Evolutionary conservation across 1,140 invertebrate species (phyloP).

Genomic region (Drosophila ercepeae): DNA sequence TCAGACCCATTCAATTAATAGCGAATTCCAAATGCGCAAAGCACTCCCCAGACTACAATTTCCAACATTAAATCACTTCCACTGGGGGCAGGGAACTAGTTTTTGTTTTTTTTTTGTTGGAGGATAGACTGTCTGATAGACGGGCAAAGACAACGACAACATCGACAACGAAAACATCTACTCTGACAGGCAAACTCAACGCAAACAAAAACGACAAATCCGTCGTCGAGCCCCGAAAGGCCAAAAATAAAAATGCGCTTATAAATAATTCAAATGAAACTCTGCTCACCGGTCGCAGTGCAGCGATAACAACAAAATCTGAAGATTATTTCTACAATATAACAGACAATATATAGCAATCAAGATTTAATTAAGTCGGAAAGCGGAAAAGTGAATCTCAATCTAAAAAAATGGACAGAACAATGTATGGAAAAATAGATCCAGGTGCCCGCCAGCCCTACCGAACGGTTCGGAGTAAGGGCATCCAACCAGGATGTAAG

Average conservation of each 20-base stretch:
- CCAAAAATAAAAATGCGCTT: conserved; percentile 79
- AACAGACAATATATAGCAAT: too few species aligned
- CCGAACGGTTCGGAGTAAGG: conserved; percentile 90
- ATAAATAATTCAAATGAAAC: conserved; percentile 71
- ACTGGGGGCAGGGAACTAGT: conserved; percentile 24
- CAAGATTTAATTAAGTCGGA: conserved; percentile 24
- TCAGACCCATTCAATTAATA: conserved; percentile 32
- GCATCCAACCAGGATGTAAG: conserved; percentile 93
- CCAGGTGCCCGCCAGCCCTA: conserved; percentile 92
- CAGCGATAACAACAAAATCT: conserved; percentile 11
- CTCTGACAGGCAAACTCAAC: conserved; percentile 67
- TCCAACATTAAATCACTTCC: conserved; percentile 15
- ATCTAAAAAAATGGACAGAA: conserved; percentile 88
- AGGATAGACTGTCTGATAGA: conserved; percentile 37
- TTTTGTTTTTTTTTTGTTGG: background rate
- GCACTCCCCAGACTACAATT: conserved; percentile 37
- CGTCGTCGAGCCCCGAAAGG: conserved; percentile 64
- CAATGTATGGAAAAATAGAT: conserved; percentile 92
- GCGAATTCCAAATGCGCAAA: conserved; percentile 16
- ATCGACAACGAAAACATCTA: conserved; percentile 42
- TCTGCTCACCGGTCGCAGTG: conserved; percentile 11
- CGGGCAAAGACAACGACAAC: conserved; percentile 34
- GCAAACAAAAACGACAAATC: conserved; percentile 74
- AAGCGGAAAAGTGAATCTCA: conserved; percentile 22
- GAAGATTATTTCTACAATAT: conserved; percentile 7